Percentiles rank a stretch among this genome's conserved stretches.
These are phyloP conservation scores for Bombyx huttoni DNA, from an alignment of 2,888 invertebrate species.

Conservation along the genomic window DNA sequence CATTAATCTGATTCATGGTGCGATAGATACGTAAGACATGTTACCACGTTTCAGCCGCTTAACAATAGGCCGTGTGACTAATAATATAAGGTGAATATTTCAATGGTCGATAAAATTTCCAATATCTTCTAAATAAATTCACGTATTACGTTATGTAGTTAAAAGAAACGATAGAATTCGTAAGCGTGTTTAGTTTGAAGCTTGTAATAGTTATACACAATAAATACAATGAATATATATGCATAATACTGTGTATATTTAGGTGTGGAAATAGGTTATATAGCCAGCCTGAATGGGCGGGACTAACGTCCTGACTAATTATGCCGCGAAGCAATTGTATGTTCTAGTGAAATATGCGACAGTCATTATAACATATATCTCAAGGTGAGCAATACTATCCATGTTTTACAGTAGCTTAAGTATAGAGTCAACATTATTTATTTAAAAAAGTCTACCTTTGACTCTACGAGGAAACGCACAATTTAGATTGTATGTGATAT, in stretches of 20 bases:
- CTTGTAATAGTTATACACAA: background rate
- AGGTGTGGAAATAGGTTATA: too few relatives aligned
- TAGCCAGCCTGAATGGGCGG: too few relatives aligned
- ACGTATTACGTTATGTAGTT: background rate
- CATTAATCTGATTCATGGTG: constrained; percentile 56
- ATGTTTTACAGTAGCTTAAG: too few relatives aligned
- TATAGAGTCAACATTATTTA: too few relatives aligned
- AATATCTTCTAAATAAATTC: background rate
- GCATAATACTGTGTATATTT: too few relatives aligned
- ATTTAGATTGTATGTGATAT: background rate
- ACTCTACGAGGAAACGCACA: background rate
- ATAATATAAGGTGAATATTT: constrained; percentile 10
- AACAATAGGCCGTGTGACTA: constrained; percentile 9
- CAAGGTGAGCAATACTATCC: too few relatives aligned
- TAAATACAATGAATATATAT: too few relatives aligned
- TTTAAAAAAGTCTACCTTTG: too few relatives aligned
- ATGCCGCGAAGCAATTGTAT: too few relatives aligned
- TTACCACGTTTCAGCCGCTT: constrained; percentile 11
- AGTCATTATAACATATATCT: too few relatives aligned
- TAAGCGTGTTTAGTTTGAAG: background rate
- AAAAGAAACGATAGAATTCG: background rate
- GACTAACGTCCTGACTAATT: too few relatives aligned
- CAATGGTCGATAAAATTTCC: background rate
- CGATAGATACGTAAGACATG: constrained; percentile 29
- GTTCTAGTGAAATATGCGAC: too few relatives aligned